Conservation (phyloP, 1,140 invertebrate genomes). For the Xylocopa sonorina region DNA sequence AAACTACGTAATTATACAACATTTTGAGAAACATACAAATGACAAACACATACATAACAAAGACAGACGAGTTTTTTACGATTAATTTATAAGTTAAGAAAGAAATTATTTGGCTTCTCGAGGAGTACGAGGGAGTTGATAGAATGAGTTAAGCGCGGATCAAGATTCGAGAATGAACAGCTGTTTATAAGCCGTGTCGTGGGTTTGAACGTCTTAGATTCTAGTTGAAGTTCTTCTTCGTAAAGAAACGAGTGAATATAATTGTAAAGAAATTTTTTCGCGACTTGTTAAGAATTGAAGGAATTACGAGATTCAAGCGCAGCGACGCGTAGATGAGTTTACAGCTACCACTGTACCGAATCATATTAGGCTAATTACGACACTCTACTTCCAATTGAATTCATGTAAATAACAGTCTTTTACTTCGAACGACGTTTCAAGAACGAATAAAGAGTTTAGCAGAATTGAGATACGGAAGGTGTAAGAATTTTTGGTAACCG, state of each 20-base stretch:
- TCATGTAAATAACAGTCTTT: conserved; percentile 42
- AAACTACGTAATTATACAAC: conserved; percentile 25
- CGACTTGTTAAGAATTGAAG: conserved; percentile 15
- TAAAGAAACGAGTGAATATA: conserved; percentile 7
- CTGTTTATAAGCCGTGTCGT: background rate
- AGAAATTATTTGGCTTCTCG: background rate
- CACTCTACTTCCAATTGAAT: conserved; percentile 34
- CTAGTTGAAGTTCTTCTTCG: conserved; percentile 7
- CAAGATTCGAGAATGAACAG: background rate
- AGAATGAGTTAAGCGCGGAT: background rate
- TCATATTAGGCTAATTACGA: conserved; percentile 27
- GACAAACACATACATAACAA: conserved; percentile 21
- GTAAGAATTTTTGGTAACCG: conserved; percentile 26
- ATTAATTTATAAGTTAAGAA: conserved; percentile 26
- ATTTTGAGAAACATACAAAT: conserved; percentile 32
- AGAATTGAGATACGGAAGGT: background rate
- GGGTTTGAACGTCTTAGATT: background rate
- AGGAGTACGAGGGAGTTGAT: background rate
- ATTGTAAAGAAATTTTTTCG: conserved; percentile 32
- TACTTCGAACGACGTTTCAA: conserved; percentile 16
- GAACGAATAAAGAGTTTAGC: conserved; percentile 2
- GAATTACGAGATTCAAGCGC: conserved; percentile 22
- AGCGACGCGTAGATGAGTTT: conserved; percentile 13
- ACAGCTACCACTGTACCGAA: conserved; percentile 9
- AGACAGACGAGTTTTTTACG: conserved; percentile 16